A percentile compares a stretch with the other conserved stretches of the same genome.
phyloP scores from a whole-genome alignment of 92 coral and sea anemone genomes.

The Porites rus region DNA sequence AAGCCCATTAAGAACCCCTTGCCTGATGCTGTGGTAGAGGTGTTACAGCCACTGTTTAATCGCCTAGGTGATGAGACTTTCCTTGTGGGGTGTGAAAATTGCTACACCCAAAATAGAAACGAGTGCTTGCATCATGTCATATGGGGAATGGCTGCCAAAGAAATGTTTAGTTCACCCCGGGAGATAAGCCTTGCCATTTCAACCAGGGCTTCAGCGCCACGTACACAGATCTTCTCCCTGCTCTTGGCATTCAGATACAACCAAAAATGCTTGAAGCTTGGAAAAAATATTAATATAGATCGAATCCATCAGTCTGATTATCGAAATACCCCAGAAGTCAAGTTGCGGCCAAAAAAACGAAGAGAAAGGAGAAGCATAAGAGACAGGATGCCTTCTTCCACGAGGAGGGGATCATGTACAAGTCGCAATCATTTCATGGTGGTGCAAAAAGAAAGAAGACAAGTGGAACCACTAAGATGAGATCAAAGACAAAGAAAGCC shows the following conservation, averaged over 20 bases:
- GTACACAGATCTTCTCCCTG: too few relatives aligned
- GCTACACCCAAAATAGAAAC: constrained; percentile 62
- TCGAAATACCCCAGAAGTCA: not conserved
- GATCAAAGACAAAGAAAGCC: too few relatives aligned
- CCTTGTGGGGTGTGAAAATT: constrained; percentile 54
- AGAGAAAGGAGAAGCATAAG: constrained; percentile 49
- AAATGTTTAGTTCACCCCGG: not conserved
- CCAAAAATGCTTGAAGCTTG: too few relatives aligned
- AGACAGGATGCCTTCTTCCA: constrained; percentile 65
- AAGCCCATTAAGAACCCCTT: constrained; percentile 51
- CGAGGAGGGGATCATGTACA: constrained; percentile 56
- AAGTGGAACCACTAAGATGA: too few relatives aligned
- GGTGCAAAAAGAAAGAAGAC: too few relatives aligned
- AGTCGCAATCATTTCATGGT: constrained; percentile 57
- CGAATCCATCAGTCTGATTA: constrained; percentile 34
- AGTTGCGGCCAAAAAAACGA: constrained; percentile 42
- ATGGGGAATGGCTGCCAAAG: constrained; percentile 68
- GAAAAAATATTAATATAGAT: constrained; percentile 25
- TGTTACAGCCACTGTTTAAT: constrained; percentile 54
- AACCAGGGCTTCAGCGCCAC: not conserved
- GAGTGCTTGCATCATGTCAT: constrained; percentile 65
- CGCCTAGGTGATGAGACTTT: constrained; percentile 57
- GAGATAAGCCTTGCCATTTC: not conserved
- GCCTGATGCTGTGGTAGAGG: constrained; percentile 49
- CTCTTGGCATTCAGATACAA: too few relatives aligned